Conservation (phyloP, 2,797 vertebrate genomes). For the Manis javanica region DNA sequence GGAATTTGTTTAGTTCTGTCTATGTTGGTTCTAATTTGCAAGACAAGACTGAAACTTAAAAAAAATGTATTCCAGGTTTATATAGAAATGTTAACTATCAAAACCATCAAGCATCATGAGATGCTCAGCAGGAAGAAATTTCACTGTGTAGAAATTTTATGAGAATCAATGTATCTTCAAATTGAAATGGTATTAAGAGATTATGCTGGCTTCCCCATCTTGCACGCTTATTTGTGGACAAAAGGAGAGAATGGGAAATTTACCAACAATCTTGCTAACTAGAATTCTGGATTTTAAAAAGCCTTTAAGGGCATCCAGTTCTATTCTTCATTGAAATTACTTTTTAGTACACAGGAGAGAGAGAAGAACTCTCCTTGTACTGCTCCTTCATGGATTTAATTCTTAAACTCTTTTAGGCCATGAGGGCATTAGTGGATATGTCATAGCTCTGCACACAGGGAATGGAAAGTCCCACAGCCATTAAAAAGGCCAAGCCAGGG, state of each 20-base stretch:
- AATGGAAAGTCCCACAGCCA: slow-evolving; percentile 48
- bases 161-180: not conserved
- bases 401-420: not conserved
- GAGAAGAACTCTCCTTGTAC: not conserved
- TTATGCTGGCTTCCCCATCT: not conserved
- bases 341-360: not conserved
- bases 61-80: not conserved
- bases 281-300: slow-evolving; percentile 39
- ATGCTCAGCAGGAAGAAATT: not conserved
- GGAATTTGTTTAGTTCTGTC: not conserved
- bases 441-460: not conserved
- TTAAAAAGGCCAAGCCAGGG: slow-evolving; percentile 33
- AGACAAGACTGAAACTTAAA: not conserved
- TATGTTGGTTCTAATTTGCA: not conserved
- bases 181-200: not conserved
- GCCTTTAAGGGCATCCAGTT: not conserved
- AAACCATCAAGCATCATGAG: not conserved
- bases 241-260: not conserved
- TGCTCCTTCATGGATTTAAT: not conserved
- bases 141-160: not conserved
- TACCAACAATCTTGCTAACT: not conserved
- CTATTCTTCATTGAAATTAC: not conserved
- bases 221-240: not conserved
- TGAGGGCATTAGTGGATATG: not conserved
- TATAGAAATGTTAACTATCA: not conserved